These are phyloP conservation scores for Cryptocephalus primarius DNA, from an alignment of 2,888 invertebrate species.

Conservation along the genomic window DNA sequence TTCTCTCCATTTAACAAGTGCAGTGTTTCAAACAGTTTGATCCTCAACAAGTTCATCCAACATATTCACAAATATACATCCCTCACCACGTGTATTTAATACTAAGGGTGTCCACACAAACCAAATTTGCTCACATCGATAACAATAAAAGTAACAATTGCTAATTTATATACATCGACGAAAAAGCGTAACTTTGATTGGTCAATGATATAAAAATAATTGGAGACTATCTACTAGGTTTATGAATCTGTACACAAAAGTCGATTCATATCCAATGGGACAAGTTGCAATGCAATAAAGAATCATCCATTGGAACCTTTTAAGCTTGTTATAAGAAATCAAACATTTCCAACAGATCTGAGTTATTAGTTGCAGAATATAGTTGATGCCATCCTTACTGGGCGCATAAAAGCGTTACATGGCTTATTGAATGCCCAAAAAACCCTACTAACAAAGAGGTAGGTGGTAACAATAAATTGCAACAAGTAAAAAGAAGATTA, in stretches of 20 bases:
- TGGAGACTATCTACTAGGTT: conserved; percentile 27
- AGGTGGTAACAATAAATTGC: no score
- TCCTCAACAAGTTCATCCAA: conserved; percentile 23
- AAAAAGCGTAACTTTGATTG: conserved; percentile 39
- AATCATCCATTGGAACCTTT: neutral
- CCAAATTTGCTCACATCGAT: conserved; percentile 26
- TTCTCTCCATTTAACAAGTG: conserved; percentile 9
- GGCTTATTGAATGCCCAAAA: neutral
- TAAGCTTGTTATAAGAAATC: neutral
- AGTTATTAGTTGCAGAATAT: no score
- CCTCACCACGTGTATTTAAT: conserved; percentile 34
- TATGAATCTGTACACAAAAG: conserved; percentile 17
- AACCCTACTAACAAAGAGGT: neutral
- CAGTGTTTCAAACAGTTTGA: conserved; percentile 20
- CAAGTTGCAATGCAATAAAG: neutral
- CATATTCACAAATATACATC: conserved; percentile 39
- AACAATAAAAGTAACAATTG: conserved; percentile 23
- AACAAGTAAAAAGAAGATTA: no score
- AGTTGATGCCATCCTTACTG: no score
- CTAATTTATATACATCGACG: conserved; percentile 38
- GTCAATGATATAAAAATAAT: conserved; percentile 41
- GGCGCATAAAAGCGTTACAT: neutral
- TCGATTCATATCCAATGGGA: neutral
- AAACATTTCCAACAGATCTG: no score
- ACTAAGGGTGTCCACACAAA: conserved; percentile 31